phyloP scores from a whole-genome alignment of 2,888 invertebrate genomes.

The Patella caerulea region DNA sequence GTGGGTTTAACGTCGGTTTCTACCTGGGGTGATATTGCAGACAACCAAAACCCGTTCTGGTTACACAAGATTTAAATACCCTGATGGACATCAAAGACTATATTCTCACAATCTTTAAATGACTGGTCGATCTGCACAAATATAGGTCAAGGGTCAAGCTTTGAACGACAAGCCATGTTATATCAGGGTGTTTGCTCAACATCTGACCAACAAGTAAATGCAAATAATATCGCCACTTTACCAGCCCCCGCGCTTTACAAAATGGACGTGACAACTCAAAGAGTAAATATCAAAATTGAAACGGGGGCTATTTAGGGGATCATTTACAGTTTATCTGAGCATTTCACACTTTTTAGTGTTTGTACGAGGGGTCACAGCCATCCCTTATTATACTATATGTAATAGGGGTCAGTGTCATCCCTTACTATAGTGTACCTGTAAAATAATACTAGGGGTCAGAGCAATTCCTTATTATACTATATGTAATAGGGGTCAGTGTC shows the following conservation, averaged over 20 bases:
- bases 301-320: not conserved
- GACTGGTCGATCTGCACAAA: not conserved
- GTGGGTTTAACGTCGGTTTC: too few relatives aligned
- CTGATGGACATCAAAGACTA: too few relatives aligned
- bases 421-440: too few relatives aligned
- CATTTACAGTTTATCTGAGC: not conserved
- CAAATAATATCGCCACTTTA: not conserved
- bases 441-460: too few relatives aligned
- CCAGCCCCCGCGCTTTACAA: not conserved
- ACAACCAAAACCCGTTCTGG: too few relatives aligned
- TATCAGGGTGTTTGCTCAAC: not conserved
- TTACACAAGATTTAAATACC: too few relatives aligned
- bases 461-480: too few relatives aligned
- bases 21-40: too few relatives aligned
- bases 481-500: too few relatives aligned
- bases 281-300: conserved; percentile 5
- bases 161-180: not conserved
- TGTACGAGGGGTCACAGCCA: not conserved
- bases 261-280: not conserved
- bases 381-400: too few relatives aligned
- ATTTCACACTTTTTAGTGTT: not conserved
- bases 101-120: too few relatives aligned
- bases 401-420: too few relatives aligned
- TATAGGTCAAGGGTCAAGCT: not conserved
- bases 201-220: not conserved